These are phyloP conservation scores for Pangasius larnaudii DNA, from an alignment of 2,797 vertebrate genomes.

Conservation along the genomic window DNA sequence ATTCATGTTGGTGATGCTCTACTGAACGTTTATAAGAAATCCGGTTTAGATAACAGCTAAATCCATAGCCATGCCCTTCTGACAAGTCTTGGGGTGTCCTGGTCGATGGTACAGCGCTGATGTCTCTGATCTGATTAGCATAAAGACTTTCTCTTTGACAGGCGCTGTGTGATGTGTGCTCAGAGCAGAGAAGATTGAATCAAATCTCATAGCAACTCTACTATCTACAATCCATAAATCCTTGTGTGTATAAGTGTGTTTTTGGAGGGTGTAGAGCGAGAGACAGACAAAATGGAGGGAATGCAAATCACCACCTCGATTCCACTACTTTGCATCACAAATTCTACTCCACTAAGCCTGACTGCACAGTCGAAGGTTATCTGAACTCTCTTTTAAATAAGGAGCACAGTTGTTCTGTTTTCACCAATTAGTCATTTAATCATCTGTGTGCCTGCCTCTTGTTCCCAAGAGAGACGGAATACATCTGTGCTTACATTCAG, in stretches of 20 bases:
- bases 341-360: conserved; percentile 39
- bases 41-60: neutral
- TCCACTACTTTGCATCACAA: conserved; percentile 55
- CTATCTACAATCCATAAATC: neutral
- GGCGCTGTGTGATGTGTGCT: neutral
- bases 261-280: neutral
- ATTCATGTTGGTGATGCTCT: neutral
- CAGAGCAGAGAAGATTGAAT: neutral
- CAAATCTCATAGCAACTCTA: neutral
- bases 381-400: conserved; percentile 10
- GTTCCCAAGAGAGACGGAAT: conserved; percentile 22
- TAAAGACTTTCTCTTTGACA: neutral
- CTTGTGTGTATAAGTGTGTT: neutral
- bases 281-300: conserved; percentile 31
- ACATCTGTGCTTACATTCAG: conserved; percentile 13
- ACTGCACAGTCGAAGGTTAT: conserved; percentile 2
- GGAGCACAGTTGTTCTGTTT: conserved; percentile 6
- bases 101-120: neutral
- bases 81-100: neutral
- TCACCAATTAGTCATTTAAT: conserved; percentile 31
- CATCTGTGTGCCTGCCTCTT: conserved; percentile 1
- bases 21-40: neutral
- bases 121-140: conserved; percentile 23
- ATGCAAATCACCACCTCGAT: conserved; percentile 48
- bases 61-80: neutral